Evolutionary conservation across 2,888 invertebrate species (phyloP), one percentile per base, ranked within the genome.

Genomic region (Oxystoma pomonae): DNA sequence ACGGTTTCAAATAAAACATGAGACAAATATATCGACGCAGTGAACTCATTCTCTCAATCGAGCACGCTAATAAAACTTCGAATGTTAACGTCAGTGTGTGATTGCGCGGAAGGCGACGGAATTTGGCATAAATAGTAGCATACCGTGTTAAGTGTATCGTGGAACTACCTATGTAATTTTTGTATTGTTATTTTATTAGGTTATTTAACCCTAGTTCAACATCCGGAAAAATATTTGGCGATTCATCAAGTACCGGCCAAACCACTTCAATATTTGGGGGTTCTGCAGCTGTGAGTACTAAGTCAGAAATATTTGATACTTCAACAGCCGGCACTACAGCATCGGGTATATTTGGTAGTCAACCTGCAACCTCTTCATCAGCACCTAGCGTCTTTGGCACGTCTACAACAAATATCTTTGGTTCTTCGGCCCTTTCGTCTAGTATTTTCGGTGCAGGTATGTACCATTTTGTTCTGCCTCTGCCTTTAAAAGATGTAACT

Each of bases 241-340:
- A 5, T 16, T 16, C 56, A n/a, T 17, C 57, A 19, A 57, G 55
- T 52, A 20, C 57, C 17, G 16, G 57, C 5, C 20, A 16, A n/a
- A 52, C 17, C 16, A 20, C 72, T 51, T 72, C 76, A 20, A 70
- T 71, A 61, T 75, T 74, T 61, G 73, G 72, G 21, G 35, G 66
- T 22, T 75, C 80, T 0, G 71, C 78, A 0, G 72, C 79, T 0
- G 77, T 78, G 1, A 65, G 77, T 0, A 57, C 68, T 22, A 58
- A 63, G n/a, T 55, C 65, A 61, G 51, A 51, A n/a, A 16, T 56
- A 7, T 50, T 60, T 51, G 49, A 50, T 51, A 16, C 52, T 50
- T 35, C 60, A 35, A 35, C 35, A 12, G 3, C 35, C 35, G 35
- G 35, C 12, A 7, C 35, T 56, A 55, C 57, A 56, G 49, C 57